A percentile compares a stretch with the other conserved stretches of the same genome.
phyloP scores from a whole-genome alignment of 2,888 invertebrate species.

The Sphinx pinastri region DNA sequence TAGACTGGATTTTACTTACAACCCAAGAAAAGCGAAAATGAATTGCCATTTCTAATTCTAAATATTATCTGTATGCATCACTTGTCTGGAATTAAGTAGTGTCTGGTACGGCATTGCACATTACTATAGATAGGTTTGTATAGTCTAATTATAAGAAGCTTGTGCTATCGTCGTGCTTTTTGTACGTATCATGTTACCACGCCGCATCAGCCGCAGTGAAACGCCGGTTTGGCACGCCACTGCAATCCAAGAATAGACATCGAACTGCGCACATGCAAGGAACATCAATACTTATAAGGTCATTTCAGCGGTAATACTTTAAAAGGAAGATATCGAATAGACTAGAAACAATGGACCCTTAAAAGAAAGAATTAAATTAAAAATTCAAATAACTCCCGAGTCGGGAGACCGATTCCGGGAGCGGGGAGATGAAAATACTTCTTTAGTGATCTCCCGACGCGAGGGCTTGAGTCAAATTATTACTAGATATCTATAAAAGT shows the following conservation, averaged over 20 bases:
- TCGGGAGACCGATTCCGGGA: too few species aligned
- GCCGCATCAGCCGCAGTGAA: slow-evolving; percentile 7
- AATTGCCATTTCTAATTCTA: too few species aligned
- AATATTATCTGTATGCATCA: too few species aligned
- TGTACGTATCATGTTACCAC: slow-evolving; percentile 1
- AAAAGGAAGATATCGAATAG: background rate
- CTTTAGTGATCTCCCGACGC: too few species aligned
- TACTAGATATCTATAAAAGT: too few species aligned
- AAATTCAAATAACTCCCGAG: too few species aligned
- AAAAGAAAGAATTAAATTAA: background rate
- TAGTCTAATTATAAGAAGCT: background rate
- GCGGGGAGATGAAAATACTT: too few species aligned
- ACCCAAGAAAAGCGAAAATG: too few species aligned
- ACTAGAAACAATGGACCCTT: background rate
- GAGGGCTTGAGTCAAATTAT: too few species aligned
- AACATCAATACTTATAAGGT: slow-evolving; percentile 13
- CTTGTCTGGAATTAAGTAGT: too few species aligned
- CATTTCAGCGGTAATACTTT: background rate
- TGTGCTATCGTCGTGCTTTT: background rate
- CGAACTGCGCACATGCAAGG: slow-evolving; percentile 9
- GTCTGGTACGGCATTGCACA: too few species aligned
- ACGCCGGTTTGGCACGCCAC: slow-evolving; percentile 4
- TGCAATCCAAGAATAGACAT: slow-evolving; percentile 15
- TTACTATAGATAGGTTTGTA: background rate
- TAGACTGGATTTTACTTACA: too few species aligned